Conservation (phyloP, 2,113 vertebrate species). For the Clarias magur region DNA sequence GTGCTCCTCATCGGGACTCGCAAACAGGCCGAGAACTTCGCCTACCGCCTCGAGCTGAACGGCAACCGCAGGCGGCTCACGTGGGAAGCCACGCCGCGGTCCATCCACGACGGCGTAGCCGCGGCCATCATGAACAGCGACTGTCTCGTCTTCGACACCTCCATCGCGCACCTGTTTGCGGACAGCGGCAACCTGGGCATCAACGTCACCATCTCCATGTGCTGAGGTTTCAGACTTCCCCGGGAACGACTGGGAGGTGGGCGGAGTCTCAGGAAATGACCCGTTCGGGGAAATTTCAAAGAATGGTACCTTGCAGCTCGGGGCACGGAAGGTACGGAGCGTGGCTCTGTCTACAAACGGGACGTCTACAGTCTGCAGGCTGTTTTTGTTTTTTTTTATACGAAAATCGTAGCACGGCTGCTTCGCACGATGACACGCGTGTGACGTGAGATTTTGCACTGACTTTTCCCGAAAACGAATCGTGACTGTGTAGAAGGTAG, state of each 20-base stretch:
- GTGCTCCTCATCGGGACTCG: slow-evolving; percentile 75
- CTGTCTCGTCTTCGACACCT: slow-evolving; percentile 78
- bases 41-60: slow-evolving; percentile 77
- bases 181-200: slow-evolving; percentile 78
- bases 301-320: too few species aligned
- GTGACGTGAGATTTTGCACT: slow-evolving; percentile 44
- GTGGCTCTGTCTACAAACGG: background rate
- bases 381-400: background rate
- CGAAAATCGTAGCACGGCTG: slow-evolving; percentile 17
- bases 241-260: background rate
- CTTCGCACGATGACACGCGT: slow-evolving; percentile 17
- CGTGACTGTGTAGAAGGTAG: slow-evolving; percentile 41
- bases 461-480: slow-evolving; percentile 26
- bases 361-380: background rate
- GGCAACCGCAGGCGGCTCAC: slow-evolving; percentile 76
- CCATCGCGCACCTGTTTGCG: slow-evolving; percentile 74
- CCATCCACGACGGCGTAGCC: slow-evolving; percentile 75
- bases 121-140: slow-evolving; percentile 77
- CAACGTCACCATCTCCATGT: slow-evolving; percentile 79
- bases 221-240: slow-evolving; percentile 59
- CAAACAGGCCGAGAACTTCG: slow-evolving; percentile 77
- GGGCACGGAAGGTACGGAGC: background rate
- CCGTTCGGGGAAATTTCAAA: too few species aligned
- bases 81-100: slow-evolving; percentile 79
- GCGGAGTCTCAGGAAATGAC: background rate